Conservation (phyloP, 2,113 vertebrate species). For the Cinclus mexicanus region DNA sequence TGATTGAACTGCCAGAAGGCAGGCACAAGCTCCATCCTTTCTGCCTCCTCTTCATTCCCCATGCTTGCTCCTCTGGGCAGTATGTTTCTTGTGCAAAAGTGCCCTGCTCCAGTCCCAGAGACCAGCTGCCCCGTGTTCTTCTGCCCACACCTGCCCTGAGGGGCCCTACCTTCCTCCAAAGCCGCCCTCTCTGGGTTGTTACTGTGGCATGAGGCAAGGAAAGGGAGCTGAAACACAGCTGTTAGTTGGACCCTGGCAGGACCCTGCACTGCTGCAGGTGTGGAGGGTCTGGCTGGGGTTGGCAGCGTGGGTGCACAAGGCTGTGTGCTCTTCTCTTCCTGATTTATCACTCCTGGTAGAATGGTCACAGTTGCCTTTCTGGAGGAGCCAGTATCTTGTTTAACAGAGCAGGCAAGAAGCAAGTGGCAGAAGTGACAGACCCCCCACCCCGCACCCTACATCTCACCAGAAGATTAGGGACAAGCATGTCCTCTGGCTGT, state of each 20-base stretch:
- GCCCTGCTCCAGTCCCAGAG: background rate
- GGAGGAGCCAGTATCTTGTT: slow-evolving; percentile 7
- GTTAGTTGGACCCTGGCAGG: background rate
- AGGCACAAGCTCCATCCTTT: background rate
- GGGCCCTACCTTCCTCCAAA: background rate
- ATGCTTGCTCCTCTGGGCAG: background rate
- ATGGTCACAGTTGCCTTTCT: background rate
- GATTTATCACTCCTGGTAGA: slow-evolving; percentile 4
- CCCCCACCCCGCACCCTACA: background rate
- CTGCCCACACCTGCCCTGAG: background rate
- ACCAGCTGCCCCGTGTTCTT: rapidly evolving
- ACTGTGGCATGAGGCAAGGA: background rate
- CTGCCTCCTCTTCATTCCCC: background rate
- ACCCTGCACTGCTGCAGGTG: background rate
- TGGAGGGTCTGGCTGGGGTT: background rate
- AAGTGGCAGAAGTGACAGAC: background rate
- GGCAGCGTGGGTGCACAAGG: rapidly evolving
- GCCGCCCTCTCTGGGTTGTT: background rate
- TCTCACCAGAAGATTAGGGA: background rate
- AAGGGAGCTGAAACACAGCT: background rate
- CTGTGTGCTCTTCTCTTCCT: background rate
- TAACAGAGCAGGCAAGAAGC: slow-evolving; percentile 13
- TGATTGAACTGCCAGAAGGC: background rate
- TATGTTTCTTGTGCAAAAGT: background rate
- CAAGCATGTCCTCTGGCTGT: background rate